phyloP scores from a whole-genome alignment of 30 jellyfish, hydroid and myxozoan species.

The Sanderia malayensis region DNA sequence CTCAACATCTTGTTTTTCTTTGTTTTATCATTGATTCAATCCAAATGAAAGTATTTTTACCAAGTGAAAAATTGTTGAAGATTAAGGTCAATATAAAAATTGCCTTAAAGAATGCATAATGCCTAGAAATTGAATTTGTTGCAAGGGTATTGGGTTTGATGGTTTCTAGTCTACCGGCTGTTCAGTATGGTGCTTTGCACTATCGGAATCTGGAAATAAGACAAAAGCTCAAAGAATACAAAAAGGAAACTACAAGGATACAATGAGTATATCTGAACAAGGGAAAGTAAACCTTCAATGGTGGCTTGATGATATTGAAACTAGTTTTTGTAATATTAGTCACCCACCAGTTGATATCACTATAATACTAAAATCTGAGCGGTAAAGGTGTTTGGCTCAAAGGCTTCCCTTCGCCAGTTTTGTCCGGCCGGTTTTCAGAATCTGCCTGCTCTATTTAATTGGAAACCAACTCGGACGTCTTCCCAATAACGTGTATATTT shows the following conservation, averaged over 20 bases:
- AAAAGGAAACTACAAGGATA: slow-evolving; percentile 1
- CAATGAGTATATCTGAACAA: not conserved
- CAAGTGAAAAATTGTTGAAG: slow-evolving; percentile 11
- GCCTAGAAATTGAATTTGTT: slow-evolving; percentile 14
- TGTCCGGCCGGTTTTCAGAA: too few relatives aligned
- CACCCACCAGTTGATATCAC: not conserved
- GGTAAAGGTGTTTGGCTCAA: too few relatives aligned
- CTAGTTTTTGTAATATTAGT: not conserved
- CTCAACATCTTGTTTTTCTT: slow-evolving; percentile 23
- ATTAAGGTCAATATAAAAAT: not conserved
- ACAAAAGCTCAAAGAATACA: not conserved
- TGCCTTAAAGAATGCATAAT: not conserved
- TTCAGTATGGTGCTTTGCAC: slow-evolving; percentile 19
- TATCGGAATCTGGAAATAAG: too few relatives aligned
- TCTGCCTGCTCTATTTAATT: too few relatives aligned
- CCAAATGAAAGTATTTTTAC: slow-evolving; percentile 27
- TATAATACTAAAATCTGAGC: too few relatives aligned
- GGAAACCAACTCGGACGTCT: too few relatives aligned
- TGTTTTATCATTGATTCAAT: slow-evolving; percentile 44
- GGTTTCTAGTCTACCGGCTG: slow-evolving; percentile 64
- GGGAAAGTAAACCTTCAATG: not conserved
- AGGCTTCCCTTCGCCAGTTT: too few relatives aligned
- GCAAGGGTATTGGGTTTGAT: slow-evolving; percentile 32
- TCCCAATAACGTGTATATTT: too few relatives aligned
- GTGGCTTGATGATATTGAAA: not conserved